A percentile compares a stretch with the other conserved stretches of the same genome.
These are phyloP conservation scores for Oscheius myriophilus DNA, from an alignment of 2,888 invertebrate species.

Conservation along the genomic window DNA sequence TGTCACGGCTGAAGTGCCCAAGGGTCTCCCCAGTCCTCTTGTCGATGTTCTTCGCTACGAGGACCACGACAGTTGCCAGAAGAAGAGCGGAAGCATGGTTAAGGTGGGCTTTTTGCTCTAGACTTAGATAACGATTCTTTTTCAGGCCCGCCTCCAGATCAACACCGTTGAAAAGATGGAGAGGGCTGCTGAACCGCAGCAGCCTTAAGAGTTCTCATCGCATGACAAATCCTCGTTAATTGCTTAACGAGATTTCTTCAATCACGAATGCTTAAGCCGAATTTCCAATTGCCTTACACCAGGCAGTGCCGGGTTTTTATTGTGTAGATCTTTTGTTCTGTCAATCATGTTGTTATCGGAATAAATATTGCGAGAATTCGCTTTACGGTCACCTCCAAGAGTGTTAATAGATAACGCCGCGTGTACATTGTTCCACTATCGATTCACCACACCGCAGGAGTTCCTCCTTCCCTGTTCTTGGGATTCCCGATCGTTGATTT, in stretches of 20 bases:
- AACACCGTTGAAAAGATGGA: conserved; percentile 31
- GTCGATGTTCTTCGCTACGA: conserved; percentile 53
- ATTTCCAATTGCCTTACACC: no score
- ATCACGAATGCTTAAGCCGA: no score
- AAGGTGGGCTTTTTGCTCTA: conserved; percentile 30
- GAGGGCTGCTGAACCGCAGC: conserved; percentile 9
- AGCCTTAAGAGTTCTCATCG: background rate
- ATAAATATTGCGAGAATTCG: background rate
- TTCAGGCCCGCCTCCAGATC: conserved; percentile 30
- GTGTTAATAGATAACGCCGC: background rate
- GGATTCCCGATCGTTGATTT: no score
- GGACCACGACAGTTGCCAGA: conserved; percentile 57
- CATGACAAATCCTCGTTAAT: no score
- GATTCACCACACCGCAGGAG: background rate
- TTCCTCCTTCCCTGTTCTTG: no score
- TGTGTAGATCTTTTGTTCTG: no score
- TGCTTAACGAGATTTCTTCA: no score
- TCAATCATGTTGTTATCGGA: conserved; percentile 1
- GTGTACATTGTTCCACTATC: no score
- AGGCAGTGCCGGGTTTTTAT: no score
- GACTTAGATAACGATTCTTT: background rate
- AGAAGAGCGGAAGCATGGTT: conserved; percentile 49
- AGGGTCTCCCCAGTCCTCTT: conserved; percentile 34
- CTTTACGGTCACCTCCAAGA: background rate
- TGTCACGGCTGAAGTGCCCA: conserved; percentile 43